Evolutionary conservation across 1,140 invertebrate genomes (phyloP).

Genomic region (Phocides pigmalion): DNA sequence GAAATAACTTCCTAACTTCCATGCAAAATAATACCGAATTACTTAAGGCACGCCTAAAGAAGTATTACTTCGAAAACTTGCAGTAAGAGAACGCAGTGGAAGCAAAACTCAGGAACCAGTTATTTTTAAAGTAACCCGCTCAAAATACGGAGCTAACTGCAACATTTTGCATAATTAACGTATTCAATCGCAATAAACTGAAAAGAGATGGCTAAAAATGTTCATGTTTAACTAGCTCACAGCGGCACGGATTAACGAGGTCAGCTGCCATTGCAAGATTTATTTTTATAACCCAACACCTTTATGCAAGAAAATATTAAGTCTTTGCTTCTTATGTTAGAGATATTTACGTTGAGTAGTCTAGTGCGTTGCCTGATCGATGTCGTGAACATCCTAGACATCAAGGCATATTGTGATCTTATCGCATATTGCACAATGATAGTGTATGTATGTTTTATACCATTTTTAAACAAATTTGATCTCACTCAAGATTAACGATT

Average conservation of each 20-base stretch:
- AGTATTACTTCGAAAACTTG: too few species aligned
- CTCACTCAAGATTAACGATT: too few species aligned
- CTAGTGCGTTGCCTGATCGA: too few species aligned
- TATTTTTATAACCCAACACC: conserved; percentile 11
- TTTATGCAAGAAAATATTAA: background rate
- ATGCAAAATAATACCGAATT: too few species aligned
- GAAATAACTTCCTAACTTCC: too few species aligned
- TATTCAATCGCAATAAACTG: conserved; percentile 40
- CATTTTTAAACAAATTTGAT: too few species aligned
- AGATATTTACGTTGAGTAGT: too few species aligned
- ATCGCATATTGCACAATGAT: too few species aligned
- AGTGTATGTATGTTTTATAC: too few species aligned
- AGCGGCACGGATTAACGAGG: conserved; percentile 47
- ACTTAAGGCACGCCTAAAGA: too few species aligned
- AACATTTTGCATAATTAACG: conserved; percentile 39
- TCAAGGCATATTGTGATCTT: too few species aligned
- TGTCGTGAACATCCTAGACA: too few species aligned
- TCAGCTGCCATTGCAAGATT: background rate
- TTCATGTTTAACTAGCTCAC: conserved; percentile 43
- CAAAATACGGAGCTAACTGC: conserved; percentile 15
- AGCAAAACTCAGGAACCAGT: conserved; percentile 3
- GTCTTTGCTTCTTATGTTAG: background rate
- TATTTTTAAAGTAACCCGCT: conserved; percentile 19
- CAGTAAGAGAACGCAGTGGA: background rate
- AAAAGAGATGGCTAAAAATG: conserved; percentile 32